Evolutionary conservation across 92 coral and sea anemone species (phyloP).

Genomic region (Porites cylindrica): DNA sequence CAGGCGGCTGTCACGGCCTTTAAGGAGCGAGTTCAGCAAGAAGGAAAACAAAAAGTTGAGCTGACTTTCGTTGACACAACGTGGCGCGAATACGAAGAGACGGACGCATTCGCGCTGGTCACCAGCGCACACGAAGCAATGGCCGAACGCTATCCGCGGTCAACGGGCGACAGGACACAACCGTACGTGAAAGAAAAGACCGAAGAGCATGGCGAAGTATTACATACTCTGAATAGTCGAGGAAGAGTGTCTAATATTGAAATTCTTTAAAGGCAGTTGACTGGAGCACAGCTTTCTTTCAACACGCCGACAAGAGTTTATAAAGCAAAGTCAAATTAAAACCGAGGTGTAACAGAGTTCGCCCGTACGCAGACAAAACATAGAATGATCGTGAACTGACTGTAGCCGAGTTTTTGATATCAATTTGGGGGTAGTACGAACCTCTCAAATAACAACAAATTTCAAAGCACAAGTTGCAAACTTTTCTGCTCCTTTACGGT

Average conservation of each 20-base stretch:
- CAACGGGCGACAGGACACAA: constrained; percentile 86
- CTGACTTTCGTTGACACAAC: constrained; percentile 79
- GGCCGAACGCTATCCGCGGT: constrained; percentile 82
- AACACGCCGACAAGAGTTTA: not conserved
- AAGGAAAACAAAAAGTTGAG: constrained; percentile 82
- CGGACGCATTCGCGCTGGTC: constrained; percentile 63
- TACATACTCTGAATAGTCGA: not conserved
- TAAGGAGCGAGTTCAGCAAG: constrained; percentile 77
- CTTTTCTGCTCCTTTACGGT: too few relatives aligned
- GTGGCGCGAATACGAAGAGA: constrained; percentile 74
- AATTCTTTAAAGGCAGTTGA: constrained; percentile 1
- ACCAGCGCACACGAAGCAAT: constrained; percentile 71
- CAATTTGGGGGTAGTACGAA: too few relatives aligned
- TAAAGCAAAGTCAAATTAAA: too few relatives aligned
- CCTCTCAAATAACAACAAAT: too few relatives aligned
- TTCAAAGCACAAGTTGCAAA: too few relatives aligned
- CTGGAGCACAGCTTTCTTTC: not conserved
- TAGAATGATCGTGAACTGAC: too few relatives aligned
- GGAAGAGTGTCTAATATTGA: constrained; percentile 24
- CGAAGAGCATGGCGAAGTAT: not conserved
- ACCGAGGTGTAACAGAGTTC: too few relatives aligned
- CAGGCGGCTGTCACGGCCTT: constrained; percentile 85
- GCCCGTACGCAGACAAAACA: too few relatives aligned
- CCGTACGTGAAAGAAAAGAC: constrained; percentile 61
- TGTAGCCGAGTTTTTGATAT: too few relatives aligned